phyloP scores from a whole-genome alignment of 2,888 invertebrate species.

The Chironomus tentans region DNA sequence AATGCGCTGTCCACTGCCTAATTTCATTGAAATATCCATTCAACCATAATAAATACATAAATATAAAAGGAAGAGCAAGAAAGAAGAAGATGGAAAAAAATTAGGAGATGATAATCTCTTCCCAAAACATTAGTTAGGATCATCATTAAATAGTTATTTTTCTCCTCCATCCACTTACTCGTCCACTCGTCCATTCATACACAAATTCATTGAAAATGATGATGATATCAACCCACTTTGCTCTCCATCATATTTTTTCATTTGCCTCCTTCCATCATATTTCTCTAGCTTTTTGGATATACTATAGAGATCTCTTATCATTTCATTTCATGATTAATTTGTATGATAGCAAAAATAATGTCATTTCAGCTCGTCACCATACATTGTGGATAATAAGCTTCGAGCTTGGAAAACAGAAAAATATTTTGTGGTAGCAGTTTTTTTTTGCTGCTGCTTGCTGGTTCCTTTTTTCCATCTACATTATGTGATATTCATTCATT shows the following conservation, averaged over 20 bases:
- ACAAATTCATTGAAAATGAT: too few species aligned
- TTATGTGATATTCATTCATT: too few species aligned
- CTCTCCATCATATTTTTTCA: neutral
- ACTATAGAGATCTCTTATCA: neutral
- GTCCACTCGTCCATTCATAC: neutral
- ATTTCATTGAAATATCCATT: too few species aligned
- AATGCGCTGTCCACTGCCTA: too few species aligned
- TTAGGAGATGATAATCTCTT: neutral
- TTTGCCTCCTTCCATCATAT: neutral
- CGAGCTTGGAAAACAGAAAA: neutral
- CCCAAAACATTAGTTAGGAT: constrained; percentile 4
- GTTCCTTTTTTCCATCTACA: too few species aligned
- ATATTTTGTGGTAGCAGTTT: too few species aligned
- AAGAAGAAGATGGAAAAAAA: neutral
- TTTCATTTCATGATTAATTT: neutral
- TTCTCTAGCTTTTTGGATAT: too few species aligned
- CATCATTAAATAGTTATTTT: constrained; percentile 17
- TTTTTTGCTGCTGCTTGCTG: too few species aligned
- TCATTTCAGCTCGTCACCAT: neutral
- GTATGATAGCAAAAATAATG: neutral
- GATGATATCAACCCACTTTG: neutral
- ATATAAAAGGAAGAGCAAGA: too few species aligned
- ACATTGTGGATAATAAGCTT: neutral
- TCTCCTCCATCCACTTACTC: neutral
- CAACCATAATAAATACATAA: too few species aligned